Evolutionary conservation across 2,113 vertebrate genomes (phyloP).

Genomic region (Panthera leo): DNA sequence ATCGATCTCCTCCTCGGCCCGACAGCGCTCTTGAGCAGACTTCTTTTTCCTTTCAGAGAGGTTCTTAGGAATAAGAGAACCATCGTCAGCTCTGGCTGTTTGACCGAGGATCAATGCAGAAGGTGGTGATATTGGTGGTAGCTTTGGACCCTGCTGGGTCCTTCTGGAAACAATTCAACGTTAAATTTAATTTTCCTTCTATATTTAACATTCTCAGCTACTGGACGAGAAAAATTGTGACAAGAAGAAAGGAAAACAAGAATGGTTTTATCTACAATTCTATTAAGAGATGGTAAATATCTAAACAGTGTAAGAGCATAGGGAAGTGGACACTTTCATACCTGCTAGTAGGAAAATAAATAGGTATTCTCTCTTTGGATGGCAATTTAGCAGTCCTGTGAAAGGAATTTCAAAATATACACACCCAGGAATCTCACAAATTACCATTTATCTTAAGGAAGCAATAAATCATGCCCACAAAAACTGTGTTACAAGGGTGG

Average conservation of each 20-base stretch:
- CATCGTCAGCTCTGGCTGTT: conserved; percentile 3
- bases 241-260: not conserved
- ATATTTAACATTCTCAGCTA: conserved; percentile 3
- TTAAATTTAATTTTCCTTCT: not conserved
- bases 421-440: not conserved
- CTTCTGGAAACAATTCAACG: conserved; percentile 12
- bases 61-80: conserved; percentile 82
- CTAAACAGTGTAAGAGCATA: not conserved
- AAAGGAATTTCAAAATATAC: conserved; percentile 13
- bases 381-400: not conserved
- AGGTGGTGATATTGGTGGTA: not conserved
- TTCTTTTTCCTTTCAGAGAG: conserved; percentile 94
- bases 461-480: not conserved
- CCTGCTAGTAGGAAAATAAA: not conserved
- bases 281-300: not conserved
- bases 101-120: not conserved
- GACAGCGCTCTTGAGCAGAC: conserved; percentile 90
- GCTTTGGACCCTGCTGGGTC: not conserved
- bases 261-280: not conserved
- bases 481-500: not conserved
- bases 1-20: conserved; percentile 92
- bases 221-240: not conserved
- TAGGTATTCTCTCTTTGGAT: not conserved
- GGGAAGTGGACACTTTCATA: not conserved
- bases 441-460: conserved; percentile 16